Evolutionary conservation across 2,888 invertebrate genomes (phyloP).

Genomic region (Serrognathus titanus): DNA sequence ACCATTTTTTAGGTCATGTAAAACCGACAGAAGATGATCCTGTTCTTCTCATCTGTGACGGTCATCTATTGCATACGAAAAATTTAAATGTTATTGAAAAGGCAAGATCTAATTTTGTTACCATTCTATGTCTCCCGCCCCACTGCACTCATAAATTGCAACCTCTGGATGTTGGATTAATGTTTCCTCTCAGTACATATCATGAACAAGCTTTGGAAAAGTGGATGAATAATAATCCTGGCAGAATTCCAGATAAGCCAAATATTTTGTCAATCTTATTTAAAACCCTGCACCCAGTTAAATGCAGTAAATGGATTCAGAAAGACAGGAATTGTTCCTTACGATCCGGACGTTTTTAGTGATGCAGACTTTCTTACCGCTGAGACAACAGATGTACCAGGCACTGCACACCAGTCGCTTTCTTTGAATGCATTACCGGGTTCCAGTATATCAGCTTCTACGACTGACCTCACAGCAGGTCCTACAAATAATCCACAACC

Average conservation of each 20-base stretch:
- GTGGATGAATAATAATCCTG: conserved; percentile 28
- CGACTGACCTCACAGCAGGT: neutral
- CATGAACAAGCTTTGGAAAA: conserved; percentile 26
- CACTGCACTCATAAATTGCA: too few relatives aligned
- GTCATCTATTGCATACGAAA: too few relatives aligned
- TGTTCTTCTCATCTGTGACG: too few relatives aligned
- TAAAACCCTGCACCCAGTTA: conserved; percentile 4
- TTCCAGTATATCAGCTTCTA: neutral
- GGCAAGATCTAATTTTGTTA: too few relatives aligned
- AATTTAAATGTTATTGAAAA: too few relatives aligned
- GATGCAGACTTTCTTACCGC: neutral
- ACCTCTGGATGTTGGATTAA: conserved; percentile 8
- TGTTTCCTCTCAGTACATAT: conserved; percentile 21
- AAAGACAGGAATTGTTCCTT: neutral
- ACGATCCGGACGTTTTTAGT: neutral
- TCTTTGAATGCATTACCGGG: neutral
- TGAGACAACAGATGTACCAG: neutral
- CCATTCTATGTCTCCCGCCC: too few relatives aligned
- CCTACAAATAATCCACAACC: neutral
- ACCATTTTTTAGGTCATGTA: too few relatives aligned
- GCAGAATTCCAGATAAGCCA: conserved; percentile 23
- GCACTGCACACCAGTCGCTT: neutral
- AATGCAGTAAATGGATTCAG: neutral
- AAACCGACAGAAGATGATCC: too few relatives aligned
- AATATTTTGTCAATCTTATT: conserved; percentile 28